These are phyloP conservation scores for Petaurus breviceps DNA, from an alignment of 2,113 vertebrate genomes.

Conservation along the genomic window DNA sequence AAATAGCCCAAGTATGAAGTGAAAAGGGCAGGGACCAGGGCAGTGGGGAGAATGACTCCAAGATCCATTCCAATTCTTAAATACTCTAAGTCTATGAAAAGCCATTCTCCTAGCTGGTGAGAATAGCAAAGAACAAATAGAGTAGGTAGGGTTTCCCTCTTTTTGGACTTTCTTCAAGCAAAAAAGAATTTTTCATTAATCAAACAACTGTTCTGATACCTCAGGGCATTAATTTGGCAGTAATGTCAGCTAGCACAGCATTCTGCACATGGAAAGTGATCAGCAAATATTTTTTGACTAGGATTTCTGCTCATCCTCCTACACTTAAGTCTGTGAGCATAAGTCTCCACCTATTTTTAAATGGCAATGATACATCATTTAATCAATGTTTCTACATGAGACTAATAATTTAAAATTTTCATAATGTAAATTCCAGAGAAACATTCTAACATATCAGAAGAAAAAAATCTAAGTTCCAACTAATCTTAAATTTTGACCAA, in stretches of 20 bases:
- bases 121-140: background rate
- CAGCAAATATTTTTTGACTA: background rate
- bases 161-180: background rate
- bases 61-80: background rate
- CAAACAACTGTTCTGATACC: background rate
- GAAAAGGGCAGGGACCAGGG: background rate
- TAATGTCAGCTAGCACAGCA: background rate
- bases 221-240: background rate
- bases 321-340: background rate
- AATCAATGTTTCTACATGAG: background rate
- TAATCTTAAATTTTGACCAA: constrained; percentile 1
- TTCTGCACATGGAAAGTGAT: background rate
- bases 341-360: background rate
- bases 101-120: background rate
- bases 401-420: background rate
- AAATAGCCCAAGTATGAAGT: background rate
- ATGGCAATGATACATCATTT: background rate
- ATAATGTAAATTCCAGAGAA: background rate
- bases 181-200: background rate
- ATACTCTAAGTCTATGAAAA: background rate
- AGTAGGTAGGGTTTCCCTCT: background rate
- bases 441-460: background rate
- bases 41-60: background rate
- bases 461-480: background rate
- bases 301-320: background rate